Evolutionary conservation across 1,140 invertebrate species (phyloP), one percentile per base, ranked within the genome.

Genomic region (Scaptodrosophila lebanonensis): DNA sequence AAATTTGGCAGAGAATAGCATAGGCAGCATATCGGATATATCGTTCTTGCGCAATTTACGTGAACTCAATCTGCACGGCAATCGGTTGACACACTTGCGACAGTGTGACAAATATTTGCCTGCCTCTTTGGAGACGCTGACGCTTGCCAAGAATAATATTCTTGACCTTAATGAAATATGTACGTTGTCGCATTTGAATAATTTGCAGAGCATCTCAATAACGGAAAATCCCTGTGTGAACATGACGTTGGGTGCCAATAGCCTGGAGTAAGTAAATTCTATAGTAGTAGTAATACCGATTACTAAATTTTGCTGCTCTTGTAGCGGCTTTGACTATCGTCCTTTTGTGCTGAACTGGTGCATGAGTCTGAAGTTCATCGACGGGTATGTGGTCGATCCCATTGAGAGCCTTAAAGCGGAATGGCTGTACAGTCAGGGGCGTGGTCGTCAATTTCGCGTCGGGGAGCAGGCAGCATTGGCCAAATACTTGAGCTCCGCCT

Each of bases 281-380:
- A 12, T 12, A 16, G 12, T 36, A 1, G 1, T 27, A 11, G 9
- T 2, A 1, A 0, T 13, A 17, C n/a, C 5, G 36, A 16, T 35
- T 6, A 12, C 0, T 3, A 25, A 8, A 0, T 38, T 11, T 12
- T 2, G 0, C 8, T 35, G 12, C 1, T 3, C 3, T 77, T 84
- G 40, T 89, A 95, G 94, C 87, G 92, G 93, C 22, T 97, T 97
- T 89, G 95, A 97, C 87, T 96, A 97, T 88, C 91, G 96, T 58
- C 95, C 96, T 32, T 97, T 95, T 90, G 90, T 97, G 54, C 91
- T 97, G 48, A 97, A 97, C 88, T 97, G 96, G 95, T 95, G 95
- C 87, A 91, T 95, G 89, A 93, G 91, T 84, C 90, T 97, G 2
- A 93, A 94, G 86, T 91, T 93, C 9, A 92, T 98, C 33, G 96